Base-by-base conservation (phyloP, 2,797 vertebrate species). In the Sebastes steindachneri region DNA sequence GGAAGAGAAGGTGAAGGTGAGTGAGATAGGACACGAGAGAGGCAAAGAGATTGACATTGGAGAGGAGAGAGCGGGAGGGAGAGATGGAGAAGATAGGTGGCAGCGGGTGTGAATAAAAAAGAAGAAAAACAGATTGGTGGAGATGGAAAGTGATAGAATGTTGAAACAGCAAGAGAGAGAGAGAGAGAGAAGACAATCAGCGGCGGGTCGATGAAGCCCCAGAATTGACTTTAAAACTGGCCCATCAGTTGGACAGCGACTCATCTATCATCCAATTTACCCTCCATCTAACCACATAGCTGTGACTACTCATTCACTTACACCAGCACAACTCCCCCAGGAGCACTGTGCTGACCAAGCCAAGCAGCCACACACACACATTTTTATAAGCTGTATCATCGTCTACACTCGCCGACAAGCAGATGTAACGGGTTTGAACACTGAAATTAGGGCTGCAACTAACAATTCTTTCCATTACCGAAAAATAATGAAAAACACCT, bases 241-340 rank as follows among this genome's bases (percentile, higher is more conserved):
- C 80, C 90, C 86, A 91, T 92, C 89, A 86, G 81, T 69, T 51
- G 68, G 87, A 90, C 89, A 88, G 88, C 67, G 53, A 78, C 89
- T 91, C 93, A 90, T 94, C 93, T 83, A 90, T 95, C 93, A 93
- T 92, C 88, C 90, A 91, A 93, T 94, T 94, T 93, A 90, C 80
- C 88, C 87, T 88, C 86, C 83, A 80, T 90, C 91, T 85, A 88
- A 90, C 83, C 83, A 71, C 86, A 82, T 75, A 76, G 84, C 85
- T 85, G 84, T 88, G 84, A 91, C 90, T 80, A 92, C 92, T 92
- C 89, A 90, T 92, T 94, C 91, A 91, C 86, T 92, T 90, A 89
- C 62, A 86, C 84, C 28, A 86, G 81, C 89, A 86, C 75, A 83
- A 70, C 79, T 84, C 79, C 82, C 77, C 70, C 53, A 63, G 58